These are phyloP conservation scores for Coptodon rendalli DNA, from an alignment of 2,113 vertebrate genomes.

Conservation along the genomic window DNA sequence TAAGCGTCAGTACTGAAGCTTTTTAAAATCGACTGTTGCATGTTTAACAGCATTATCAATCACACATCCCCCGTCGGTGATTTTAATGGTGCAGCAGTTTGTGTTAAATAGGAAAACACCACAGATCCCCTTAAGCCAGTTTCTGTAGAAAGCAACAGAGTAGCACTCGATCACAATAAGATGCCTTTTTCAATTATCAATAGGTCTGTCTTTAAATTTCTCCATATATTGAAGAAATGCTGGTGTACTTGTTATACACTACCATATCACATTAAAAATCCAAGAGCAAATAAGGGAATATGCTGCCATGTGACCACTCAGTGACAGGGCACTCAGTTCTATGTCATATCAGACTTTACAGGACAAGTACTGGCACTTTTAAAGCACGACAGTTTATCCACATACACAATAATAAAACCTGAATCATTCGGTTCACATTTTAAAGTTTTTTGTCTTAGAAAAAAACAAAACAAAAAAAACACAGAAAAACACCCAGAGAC, in stretches of 20 bases:
- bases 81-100: not conserved
- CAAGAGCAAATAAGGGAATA: not conserved
- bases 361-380: not conserved
- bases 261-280: not conserved
- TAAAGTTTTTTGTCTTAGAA: not conserved
- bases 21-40: not conserved
- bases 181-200: not conserved
- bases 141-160: not conserved
- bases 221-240: not conserved
- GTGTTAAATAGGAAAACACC: not conserved
- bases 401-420: not conserved
- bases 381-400: not conserved
- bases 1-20: rapidly evolving
- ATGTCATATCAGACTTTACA: not conserved
- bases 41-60: not conserved
- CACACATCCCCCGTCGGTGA: rapidly evolving
- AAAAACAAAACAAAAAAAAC: too few relatives aligned
- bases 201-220: not conserved
- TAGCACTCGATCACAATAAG: not conserved
- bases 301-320: not conserved
- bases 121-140: not conserved
- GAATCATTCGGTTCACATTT: not conserved
- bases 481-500: not conserved
- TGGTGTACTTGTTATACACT: not conserved
- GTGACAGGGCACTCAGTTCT: not conserved